Base-by-base conservation (phyloP, 1,140 invertebrate genomes). In the Trachelipus rathkii region DNA sequence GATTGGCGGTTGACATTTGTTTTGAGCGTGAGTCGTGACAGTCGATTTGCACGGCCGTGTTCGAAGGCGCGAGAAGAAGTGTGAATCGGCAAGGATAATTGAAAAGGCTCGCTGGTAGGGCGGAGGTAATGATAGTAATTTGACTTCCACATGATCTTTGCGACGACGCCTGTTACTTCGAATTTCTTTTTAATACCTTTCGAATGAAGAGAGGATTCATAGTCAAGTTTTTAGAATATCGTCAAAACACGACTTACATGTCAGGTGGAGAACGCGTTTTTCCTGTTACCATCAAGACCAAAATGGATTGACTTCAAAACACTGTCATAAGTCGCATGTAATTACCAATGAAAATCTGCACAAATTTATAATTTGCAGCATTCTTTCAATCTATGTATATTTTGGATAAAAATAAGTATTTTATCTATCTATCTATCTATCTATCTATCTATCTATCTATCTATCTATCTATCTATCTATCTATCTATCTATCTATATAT, bases 11-110 rank as follows among this genome's bases (percentile, higher is more conserved):
- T 60, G 50, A 13, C 50, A 19, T 60, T 60, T 60, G 50, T 60
- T 60, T 60, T 60, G 19, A 60, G 50, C 50, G 50, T 60, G 50
- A 60, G 50, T 60, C 50, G 50, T 60, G 50, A 60, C 50, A 15
- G 50, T 60, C 50, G 19, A 60, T 60, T 60, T 33, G 11, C 50
- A 60, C 50, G 50, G 50, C 11, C 50, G 19, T 60, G 50, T 60
- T 60, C 50, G 50, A 60, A 60, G 50, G 19, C 11, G 50, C 11
- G 50, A 60, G 50, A 15, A 60, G 50, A 60, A 60, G 50, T 60
- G 50, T 60, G 50, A 60, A 60, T 60, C 50, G 50, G 50, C 11
- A 60, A 60, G 50, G 50, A 13, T 15, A 60, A 60, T 60, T 60
- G 50, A 60, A 60, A 60, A 60, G 50, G 8, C 50, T 60, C 50